phyloP scores from a whole-genome alignment of 2,888 invertebrate genomes.

The Spisula solida region DNA sequence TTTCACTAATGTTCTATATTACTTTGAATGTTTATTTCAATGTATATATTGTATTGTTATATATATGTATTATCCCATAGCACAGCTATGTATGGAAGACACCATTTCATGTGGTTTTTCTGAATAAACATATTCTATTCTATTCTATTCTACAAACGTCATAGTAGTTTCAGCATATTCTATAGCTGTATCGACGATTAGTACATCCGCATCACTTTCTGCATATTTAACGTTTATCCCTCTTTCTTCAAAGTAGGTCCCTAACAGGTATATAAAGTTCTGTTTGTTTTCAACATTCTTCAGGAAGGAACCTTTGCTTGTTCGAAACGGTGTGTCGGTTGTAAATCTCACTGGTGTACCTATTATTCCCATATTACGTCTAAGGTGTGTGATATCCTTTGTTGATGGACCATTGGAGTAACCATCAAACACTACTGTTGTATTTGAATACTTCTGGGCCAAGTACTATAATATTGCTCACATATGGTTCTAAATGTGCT shows the following conservation, averaged over 20 bases:
- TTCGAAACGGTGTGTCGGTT: constrained; percentile 40
- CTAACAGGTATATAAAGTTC: constrained; percentile 42
- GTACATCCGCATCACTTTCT: constrained; percentile 45
- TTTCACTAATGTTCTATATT: too few relatives aligned
- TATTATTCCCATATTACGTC: constrained; percentile 18
- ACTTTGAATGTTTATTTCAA: too few relatives aligned
- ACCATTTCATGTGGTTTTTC: too few relatives aligned
- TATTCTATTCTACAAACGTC: too few relatives aligned
- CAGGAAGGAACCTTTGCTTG: constrained; percentile 57
- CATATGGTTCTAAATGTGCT: constrained; percentile 38
- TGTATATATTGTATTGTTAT: too few relatives aligned
- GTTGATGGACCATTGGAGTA: constrained; percentile 25
- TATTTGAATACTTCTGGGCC: not conserved
- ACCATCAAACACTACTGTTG: too few relatives aligned
- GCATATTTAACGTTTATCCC: constrained; percentile 39
- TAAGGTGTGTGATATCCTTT: constrained; percentile 50
- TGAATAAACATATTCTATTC: too few relatives aligned
- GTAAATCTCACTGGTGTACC: constrained; percentile 49
- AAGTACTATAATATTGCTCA: constrained; percentile 29
- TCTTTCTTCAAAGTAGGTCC: not conserved
- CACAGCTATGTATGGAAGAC: too few relatives aligned
- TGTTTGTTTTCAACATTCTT: constrained; percentile 55
- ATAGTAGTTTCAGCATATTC: not conserved
- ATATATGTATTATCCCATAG: too few relatives aligned
- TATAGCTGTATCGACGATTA: constrained; percentile 47